A percentile compares a stretch with the other conserved stretches of the same genome.
Evolutionary conservation across 2,888 invertebrate species (phyloP).

Genomic region (Drosophila gaucha): DNA sequence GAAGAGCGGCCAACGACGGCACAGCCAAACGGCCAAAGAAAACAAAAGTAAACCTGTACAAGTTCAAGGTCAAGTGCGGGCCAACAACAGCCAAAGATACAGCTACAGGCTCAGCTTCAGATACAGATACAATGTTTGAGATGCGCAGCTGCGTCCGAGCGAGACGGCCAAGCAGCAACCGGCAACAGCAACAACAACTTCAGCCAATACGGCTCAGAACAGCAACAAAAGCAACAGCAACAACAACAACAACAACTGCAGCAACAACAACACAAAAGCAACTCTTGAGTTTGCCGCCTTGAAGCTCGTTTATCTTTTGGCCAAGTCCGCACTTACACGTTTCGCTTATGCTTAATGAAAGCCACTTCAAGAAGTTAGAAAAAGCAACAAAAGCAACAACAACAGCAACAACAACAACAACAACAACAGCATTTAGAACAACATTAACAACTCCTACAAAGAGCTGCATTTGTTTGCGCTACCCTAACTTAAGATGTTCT

Average conservation of each 20-base stretch:
- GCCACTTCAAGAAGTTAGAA: conserved; percentile 30
- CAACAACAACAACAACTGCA: background rate
- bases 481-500: background rate
- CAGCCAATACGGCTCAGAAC: conserved; percentile 16
- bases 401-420: conserved; percentile 12
- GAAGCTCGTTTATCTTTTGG: conserved; percentile 37
- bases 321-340: conserved; percentile 23
- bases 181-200: conserved; percentile 13
- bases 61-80: conserved; percentile 78
- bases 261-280: conserved; percentile 27
- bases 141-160: conserved; percentile 54
- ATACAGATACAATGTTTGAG: conserved; percentile 44
- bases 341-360: conserved; percentile 34
- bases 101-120: conserved; percentile 17
- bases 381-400: conserved; percentile 3
- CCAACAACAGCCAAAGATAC: conserved; percentile 17
- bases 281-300: conserved; percentile 48
- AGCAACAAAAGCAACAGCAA: background rate
- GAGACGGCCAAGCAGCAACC: conserved; percentile 15
- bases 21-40: conserved; percentile 63
- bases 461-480: conserved; percentile 29
- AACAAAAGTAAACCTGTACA: conserved; percentile 79
- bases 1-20: conserved; percentile 36
- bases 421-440: conserved; percentile 10
- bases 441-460: conserved; percentile 31